Evolutionary conservation across 2,888 invertebrate genomes (phyloP), one percentile per base, ranked within the genome.

Genomic region (Litoditis marina): DNA sequence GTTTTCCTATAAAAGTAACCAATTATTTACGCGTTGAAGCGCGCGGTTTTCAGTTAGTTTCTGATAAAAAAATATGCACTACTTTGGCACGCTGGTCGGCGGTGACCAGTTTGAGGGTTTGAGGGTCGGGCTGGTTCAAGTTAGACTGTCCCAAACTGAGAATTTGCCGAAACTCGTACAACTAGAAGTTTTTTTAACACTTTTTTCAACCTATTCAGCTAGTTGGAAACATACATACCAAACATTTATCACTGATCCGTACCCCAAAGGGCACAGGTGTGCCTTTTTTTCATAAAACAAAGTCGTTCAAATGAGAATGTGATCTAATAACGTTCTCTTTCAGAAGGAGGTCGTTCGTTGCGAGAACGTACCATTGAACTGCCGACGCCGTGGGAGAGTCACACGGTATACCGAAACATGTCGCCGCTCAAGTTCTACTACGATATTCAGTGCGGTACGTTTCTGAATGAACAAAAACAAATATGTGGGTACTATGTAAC

Each of bases 351-450:
- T 30, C 60, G 80, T 32, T 71, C 76, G 1, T 58, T 78, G 13
- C 68, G 82, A 22, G 69, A 79, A 42, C 58, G 66, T 13, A 49
- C 54, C 8, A 88, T 94, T 22, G 89, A 91, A 51, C 87, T 92
- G 44, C 92, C 92, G 0, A 88, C 88, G 19, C 94, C 94, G 0
- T 96, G 92, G 88, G 90, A 90, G 25, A 87, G 88, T 19, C 88
- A 88, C 69, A 87, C 88, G n/a, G 88, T 98, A 13, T 90, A 94
- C 83, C 88, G 96, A 60, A 86, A 85, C 71, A 92, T 98, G 91
- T 90, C 92, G 54, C 89, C 94, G 0, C 86, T 96, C 46, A 98
- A 98, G 85, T 95, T 92, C 86, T 98, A 94, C 85, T 94, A 98
- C 85, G 96, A 98, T 85, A 88, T 98, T 63, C 93, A 92, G 84